Evolutionary conservation across 2,888 invertebrate species (phyloP).

Genomic region (Hermodice carunculata): DNA sequence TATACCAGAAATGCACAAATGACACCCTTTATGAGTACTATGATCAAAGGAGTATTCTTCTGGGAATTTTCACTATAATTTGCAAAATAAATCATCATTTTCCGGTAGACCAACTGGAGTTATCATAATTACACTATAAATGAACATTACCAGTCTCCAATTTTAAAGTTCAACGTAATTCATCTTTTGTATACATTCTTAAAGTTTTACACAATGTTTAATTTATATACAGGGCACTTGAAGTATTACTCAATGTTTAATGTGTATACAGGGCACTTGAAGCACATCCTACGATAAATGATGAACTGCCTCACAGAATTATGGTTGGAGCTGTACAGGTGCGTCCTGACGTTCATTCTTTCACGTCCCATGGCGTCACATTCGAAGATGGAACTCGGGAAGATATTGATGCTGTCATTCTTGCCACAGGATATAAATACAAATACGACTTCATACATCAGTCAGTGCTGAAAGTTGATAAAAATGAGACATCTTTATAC

Average conservation of each 20-base stretch:
- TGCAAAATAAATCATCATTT: too few species aligned
- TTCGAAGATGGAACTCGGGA: slow-evolving; percentile 62
- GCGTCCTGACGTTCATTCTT: slow-evolving; percentile 57
- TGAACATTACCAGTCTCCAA: too few species aligned
- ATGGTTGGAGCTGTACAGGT: slow-evolving; percentile 65
- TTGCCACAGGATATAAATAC: slow-evolving; percentile 70
- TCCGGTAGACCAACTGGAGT: too few species aligned
- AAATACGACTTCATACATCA: slow-evolving; percentile 62
- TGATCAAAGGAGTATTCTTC: not conserved
- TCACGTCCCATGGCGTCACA: slow-evolving; percentile 52
- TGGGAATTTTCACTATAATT: too few species aligned
- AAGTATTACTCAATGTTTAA: too few species aligned
- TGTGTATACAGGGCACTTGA: slow-evolving; percentile 60
- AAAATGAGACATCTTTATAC: slow-evolving; percentile 67
- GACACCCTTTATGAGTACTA: not conserved
- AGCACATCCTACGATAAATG: slow-evolving; percentile 69
- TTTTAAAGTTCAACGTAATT: too few species aligned
- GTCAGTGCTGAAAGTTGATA: slow-evolving; percentile 46
- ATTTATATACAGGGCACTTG: too few species aligned
- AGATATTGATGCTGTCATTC: slow-evolving; percentile 64
- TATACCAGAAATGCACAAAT: too few species aligned
- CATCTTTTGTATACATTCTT: too few species aligned
- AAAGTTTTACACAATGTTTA: too few species aligned
- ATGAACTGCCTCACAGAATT: slow-evolving; percentile 71
- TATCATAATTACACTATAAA: too few species aligned